Evolutionary conservation across 1,140 invertebrate genomes (phyloP), one percentile per base, ranked within the genome.

Genomic region (Papilio glaucus): DNA sequence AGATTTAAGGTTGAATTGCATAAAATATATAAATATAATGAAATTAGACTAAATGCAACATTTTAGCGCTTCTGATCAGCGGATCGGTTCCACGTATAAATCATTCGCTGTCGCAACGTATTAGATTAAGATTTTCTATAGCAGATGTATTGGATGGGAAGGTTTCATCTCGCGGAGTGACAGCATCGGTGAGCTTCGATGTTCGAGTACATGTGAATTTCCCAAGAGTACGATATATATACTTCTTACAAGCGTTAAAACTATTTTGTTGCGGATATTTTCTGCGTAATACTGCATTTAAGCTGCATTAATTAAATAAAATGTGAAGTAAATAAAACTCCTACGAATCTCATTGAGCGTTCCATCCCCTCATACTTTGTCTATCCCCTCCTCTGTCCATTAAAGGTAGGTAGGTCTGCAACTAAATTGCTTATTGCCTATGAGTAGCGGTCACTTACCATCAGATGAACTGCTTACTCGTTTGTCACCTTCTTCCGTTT

Each of bases 81-180:
- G 69, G 78, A 86, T 82, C 82, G 81, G 72, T 77, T 79, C 77
- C 65, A 74, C 81, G 77, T 86, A 90, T 89, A 90, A 90, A 91
- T 91, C 88, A 90, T 90, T 85, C 74, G 85, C 84, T 91, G 89
- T 90, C 89, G 85, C 78, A 67, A 70, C 71, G 84, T 90, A 91
- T 91, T 90, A 86, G 88, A 91, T 91, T 91, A 91, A 91, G 88
- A 91, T 91, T 91, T 91, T 72, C 76, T 72, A 9, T 71, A 78
- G 77, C 74, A 75, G 79, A 81, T 81, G 82, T 83, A 84, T 85
- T 86, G 82, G 81, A 85, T 87, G 78, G 73, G 79, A 84, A 76
- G 85, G 81, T 80, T 83, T 88, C 87, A 88, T 89, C 87, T 87
- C 74, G 77, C 78, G 60, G 82, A 91, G 86, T 89, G 89, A 89